A percentile compares a stretch with the other conserved stretches of the same genome.
These are phyloP conservation scores for Limnephilus lunatus DNA, from an alignment of 2,888 invertebrate species.

Conservation along the genomic window DNA sequence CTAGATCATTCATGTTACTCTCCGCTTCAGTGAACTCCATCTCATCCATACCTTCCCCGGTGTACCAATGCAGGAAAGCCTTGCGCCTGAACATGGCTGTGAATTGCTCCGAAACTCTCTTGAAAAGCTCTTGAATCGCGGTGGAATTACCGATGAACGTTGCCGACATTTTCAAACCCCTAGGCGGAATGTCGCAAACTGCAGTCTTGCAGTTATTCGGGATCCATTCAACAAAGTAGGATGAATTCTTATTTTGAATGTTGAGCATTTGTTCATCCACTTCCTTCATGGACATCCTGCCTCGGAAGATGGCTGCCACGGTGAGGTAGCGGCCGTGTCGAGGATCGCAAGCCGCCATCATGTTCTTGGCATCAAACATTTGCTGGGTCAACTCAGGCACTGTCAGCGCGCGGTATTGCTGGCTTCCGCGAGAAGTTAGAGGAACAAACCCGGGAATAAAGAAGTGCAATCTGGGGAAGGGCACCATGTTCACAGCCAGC, in stretches of 20 bases:
- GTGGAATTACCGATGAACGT: slow-evolving; percentile 89
- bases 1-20: slow-evolving; percentile 80
- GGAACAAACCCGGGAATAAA: slow-evolving; percentile 93
- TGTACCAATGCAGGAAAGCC: slow-evolving; percentile 90
- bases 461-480: slow-evolving; percentile 93
- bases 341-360: slow-evolving; percentile 98
- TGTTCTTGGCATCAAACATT: slow-evolving; percentile 97
- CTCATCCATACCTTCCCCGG: slow-evolving; percentile 88
- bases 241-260: slow-evolving; percentile 85
- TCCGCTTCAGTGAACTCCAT: slow-evolving; percentile 85
- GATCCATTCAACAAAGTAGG: slow-evolving; percentile 85
- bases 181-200: slow-evolving; percentile 86
- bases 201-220: slow-evolving; percentile 88
- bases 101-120: slow-evolving; percentile 85
- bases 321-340: slow-evolving; percentile 94
- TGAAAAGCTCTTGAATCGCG: slow-evolving; percentile 87
- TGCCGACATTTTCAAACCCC: slow-evolving; percentile 88
- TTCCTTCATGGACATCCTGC: slow-evolving; percentile 96
- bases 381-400: slow-evolving; percentile 94
- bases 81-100: slow-evolving; percentile 90
- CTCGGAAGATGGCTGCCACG: slow-evolving; percentile 94
- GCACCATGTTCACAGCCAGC: slow-evolving; percentile 95
- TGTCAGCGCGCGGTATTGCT: slow-evolving; percentile 92
- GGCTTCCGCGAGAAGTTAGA: slow-evolving; percentile 90
- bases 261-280: slow-evolving; percentile 89